Evolutionary conservation across 2,888 invertebrate genomes (phyloP), one percentile per base, ranked within the genome.

Genomic region (Zaprionus bogoriensis): DNA sequence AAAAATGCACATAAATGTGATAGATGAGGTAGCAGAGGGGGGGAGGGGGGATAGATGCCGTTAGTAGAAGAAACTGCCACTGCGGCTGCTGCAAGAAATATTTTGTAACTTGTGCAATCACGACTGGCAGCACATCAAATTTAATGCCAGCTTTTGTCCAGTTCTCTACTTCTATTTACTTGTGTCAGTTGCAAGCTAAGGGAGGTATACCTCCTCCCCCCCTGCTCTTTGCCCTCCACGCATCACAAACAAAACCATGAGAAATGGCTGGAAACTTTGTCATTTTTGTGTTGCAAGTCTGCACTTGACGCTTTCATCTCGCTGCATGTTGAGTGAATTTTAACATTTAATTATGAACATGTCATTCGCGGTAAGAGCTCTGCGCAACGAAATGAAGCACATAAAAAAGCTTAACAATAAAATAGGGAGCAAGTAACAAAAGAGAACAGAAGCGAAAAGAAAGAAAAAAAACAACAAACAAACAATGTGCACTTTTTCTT

Each of bases 1-100:
- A 85, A 80, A 80, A 85, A 79, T 85, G 86, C 80, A 74, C 86
- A 80, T 80, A 83, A 80, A 79, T 79, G 86, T 80, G 80, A 80
- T 80, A 80, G 80, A 80, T 80, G 83, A 70, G 58, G 67, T 41
- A 41, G 48, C 67, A 72, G 39, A 53, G 59, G 44, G 19, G 36
- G 32, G 28, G 30, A 36, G 7, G 10, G 9, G 27, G 9, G 10
- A 1, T 3, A 17, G 32, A 32, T 23, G 23, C 27, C 10, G 9
- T 10, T 28, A 60, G 48, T 19, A 10, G 27, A 9, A 44, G 30
- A 41, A 60, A 2, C 46, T 48, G 42, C 69, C 17, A n/a, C 12
- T 44, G 14, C n/a, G n/a, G n/a, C n/a, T n/a, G n/a, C n/a, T n/a
- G 61, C 45, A 45, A 52, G 32, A 36, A 27, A 50, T 41, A 22